Conservation (phyloP, 2,797 vertebrate genomes). For the Huso huso region DNA sequence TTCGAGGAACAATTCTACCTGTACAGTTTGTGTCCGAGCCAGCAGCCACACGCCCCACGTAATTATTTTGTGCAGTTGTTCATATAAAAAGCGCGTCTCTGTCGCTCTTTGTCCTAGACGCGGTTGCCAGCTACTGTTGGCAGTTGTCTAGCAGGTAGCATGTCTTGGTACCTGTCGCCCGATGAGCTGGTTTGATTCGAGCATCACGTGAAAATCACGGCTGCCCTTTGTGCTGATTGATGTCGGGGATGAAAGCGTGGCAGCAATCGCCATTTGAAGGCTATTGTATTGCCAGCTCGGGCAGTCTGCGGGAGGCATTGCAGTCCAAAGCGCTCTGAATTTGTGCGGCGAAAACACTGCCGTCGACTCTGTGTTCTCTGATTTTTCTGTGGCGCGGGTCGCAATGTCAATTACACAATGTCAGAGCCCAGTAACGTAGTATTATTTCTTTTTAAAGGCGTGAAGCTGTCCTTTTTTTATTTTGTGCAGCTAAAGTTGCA, state of each 20-base stretch:
- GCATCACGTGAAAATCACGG: conserved; percentile 54
- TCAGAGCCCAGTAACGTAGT: conserved; percentile 52
- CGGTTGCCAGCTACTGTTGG: too few species aligned
- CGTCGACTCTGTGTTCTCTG: conserved; percentile 46
- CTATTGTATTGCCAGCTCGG: conserved; percentile 65
- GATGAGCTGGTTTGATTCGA: conserved; percentile 8
- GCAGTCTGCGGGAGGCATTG: conserved; percentile 64
- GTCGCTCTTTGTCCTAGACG: too few species aligned
- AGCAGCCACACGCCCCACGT: neutral
- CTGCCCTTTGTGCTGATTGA: conserved; percentile 66
- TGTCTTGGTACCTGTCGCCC: neutral
- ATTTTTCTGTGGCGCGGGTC: conserved; percentile 60
- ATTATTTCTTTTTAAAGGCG: conserved; percentile 23
- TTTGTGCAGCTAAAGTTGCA: neutral
- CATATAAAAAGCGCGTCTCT: too few species aligned
- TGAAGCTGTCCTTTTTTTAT: conserved; percentile 27
- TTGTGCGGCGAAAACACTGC: conserved; percentile 66
- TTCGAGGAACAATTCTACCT: neutral
- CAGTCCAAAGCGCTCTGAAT: conserved; percentile 58
- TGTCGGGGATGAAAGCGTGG: conserved; percentile 66
- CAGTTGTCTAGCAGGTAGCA: too few species aligned
- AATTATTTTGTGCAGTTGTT: neutral
- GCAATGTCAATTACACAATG: conserved; percentile 67
- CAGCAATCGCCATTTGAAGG: conserved; percentile 69
- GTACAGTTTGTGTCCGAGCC: neutral